phyloP scores from a whole-genome alignment of 2,797 vertebrate species.

The Onychomys leucogaster region DNA sequence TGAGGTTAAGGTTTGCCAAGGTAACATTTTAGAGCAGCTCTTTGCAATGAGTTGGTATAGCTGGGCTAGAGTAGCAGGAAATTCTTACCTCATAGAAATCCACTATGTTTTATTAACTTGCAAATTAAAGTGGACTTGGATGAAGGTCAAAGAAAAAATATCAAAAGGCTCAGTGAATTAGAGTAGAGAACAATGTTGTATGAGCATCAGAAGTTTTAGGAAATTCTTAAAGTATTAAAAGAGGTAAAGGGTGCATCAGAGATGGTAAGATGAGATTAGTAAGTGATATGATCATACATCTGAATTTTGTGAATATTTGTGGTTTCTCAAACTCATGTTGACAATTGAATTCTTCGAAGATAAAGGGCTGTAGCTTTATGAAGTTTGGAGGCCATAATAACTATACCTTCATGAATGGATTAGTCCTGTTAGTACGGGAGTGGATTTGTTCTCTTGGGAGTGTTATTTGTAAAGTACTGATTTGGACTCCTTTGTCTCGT shows the following conservation, averaged over 20 bases:
- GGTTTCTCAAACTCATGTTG: background rate
- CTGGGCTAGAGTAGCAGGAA: background rate
- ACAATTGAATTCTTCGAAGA: background rate
- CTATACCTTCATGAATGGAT: background rate
- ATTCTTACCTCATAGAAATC: background rate
- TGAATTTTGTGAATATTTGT: background rate
- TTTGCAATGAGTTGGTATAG: background rate
- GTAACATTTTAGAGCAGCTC: background rate
- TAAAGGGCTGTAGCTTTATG: background rate
- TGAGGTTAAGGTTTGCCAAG: background rate
- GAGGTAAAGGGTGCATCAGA: background rate
- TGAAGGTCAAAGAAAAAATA: background rate
- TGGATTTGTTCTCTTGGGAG: background rate
- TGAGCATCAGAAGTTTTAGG: background rate
- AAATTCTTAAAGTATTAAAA: background rate
- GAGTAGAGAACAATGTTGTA: background rate
- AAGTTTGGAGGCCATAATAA: background rate
- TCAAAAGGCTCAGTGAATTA: background rate
- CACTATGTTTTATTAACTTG: background rate
- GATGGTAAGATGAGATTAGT: background rate
- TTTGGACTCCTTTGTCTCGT: background rate
- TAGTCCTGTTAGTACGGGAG: rapidly evolving
- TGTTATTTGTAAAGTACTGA: background rate
- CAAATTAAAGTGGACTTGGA: background rate
- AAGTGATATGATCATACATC: background rate